phyloP scores from a whole-genome alignment of 2,888 invertebrate genomes.

The Epinotia ramella region DNA sequence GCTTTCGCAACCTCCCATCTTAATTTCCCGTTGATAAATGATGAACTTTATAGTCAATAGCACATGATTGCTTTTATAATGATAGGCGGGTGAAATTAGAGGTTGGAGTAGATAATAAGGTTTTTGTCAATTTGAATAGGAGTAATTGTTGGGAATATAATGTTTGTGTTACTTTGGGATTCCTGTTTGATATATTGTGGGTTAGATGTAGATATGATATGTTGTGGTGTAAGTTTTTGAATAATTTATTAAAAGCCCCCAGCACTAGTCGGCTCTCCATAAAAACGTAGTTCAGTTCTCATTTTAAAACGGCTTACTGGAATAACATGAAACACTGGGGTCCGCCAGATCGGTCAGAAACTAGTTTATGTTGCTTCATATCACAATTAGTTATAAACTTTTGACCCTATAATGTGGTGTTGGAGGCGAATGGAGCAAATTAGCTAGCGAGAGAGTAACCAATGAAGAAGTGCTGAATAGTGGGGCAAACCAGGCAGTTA shows the following conservation, averaged over 20 bases:
- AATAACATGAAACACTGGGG: no score
- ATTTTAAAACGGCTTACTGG: no score
- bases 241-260: neutral
- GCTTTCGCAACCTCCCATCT: neutral
- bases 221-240: neutral
- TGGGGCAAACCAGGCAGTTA: no score
- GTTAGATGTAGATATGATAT: neutral
- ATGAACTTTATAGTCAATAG: neutral
- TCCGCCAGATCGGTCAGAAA: no score
- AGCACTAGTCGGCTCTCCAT: no score
- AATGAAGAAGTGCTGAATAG: no score
- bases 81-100: neutral
- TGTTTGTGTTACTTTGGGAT: conserved; percentile 17
- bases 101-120: neutral
- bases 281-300: no score
- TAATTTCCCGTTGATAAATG: neutral
- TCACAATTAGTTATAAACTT: no score
- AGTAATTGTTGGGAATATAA: conserved; percentile 37
- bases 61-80: neutral
- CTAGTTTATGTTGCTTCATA: no score
- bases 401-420: no score
- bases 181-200: conserved; percentile 1
- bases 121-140: conserved; percentile 44
- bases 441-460: no score
- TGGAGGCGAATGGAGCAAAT: no score